Percentiles rank a stretch among this genome's conserved stretches.
Conservation (phyloP, 2,888 invertebrate species). For the Poecilus cupreus region DNA sequence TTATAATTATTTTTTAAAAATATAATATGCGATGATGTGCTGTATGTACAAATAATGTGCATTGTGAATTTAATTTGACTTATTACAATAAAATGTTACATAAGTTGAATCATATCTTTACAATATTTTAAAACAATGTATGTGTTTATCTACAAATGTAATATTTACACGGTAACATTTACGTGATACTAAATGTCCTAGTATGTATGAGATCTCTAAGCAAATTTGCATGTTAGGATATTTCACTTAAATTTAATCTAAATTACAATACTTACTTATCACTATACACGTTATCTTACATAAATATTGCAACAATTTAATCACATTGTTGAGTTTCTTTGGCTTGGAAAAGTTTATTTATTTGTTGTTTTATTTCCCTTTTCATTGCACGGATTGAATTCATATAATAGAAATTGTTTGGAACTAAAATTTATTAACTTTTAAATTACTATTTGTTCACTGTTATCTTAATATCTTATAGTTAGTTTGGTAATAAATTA, state of each 20-base stretch:
- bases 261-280: slow-evolving; percentile 34
- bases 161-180: slow-evolving; percentile 18
- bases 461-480: too few species aligned
- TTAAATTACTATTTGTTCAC: too few species aligned
- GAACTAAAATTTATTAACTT: too few species aligned
- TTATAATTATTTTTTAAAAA: not conserved
- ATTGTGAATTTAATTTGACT: not conserved
- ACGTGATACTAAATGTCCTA: not conserved
- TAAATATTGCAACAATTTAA: slow-evolving; percentile 70
- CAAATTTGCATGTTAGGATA: slow-evolving; percentile 42
- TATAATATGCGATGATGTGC: not conserved
- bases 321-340: slow-evolving; percentile 65
- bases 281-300: slow-evolving; percentile 55
- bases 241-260: slow-evolving; percentile 45
- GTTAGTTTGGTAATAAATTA: too few species aligned
- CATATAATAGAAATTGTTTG: not conserved
- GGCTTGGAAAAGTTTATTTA: not conserved
- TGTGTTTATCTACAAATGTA: not conserved
- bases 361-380: slow-evolving; percentile 7
- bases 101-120: not conserved
- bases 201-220: slow-evolving; percentile 1
- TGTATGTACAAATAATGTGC: not conserved
- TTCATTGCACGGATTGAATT: not conserved
- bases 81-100: not conserved
- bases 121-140: not conserved